A percentile compares a stretch with the other conserved stretches of the same genome.
These are phyloP conservation scores for Copidosoma floridanum DNA, from an alignment of 1,140 invertebrate species.

Conservation along the genomic window DNA sequence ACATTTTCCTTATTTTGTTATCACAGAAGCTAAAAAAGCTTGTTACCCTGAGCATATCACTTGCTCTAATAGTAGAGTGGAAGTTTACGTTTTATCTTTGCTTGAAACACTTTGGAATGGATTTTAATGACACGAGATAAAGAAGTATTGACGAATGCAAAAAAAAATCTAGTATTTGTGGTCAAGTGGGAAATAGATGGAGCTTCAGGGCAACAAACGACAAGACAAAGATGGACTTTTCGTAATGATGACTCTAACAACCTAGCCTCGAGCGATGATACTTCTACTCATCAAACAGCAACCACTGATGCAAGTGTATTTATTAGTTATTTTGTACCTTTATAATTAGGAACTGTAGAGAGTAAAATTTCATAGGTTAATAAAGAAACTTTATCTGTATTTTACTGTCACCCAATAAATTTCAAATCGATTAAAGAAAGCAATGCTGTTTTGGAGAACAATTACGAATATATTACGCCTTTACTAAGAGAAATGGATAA, in stretches of 20 bases:
- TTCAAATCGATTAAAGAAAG: constrained; percentile 24
- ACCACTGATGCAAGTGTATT: too few relatives aligned
- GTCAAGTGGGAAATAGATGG: too few relatives aligned
- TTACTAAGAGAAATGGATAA: too few relatives aligned
- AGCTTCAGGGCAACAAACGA: not conserved
- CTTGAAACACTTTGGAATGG: not conserved
- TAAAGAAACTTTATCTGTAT: constrained; percentile 10
- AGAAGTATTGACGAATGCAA: not conserved
- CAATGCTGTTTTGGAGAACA: not conserved
- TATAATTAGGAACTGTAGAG: not conserved
- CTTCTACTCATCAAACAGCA: not conserved
- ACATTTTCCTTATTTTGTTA: not conserved
- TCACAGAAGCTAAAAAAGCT: too few relatives aligned
- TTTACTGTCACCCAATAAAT: constrained; percentile 7
- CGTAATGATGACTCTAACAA: not conserved
- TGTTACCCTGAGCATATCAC: too few relatives aligned
- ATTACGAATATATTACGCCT: constrained; percentile 14
- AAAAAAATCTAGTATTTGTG: constrained; percentile 1
- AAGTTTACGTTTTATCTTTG: not conserved
- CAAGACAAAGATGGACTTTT: not conserved
- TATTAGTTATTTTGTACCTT: not conserved
- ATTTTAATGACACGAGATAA: not conserved
- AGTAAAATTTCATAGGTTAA: constrained; percentile 17
- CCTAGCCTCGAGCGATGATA: not conserved
- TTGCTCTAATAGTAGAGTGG: not conserved